A percentile compares a stretch with the other conserved stretches of the same genome.
Evolutionary conservation across 2,888 invertebrate species (phyloP).

Genomic region (Nomada fucata): DNA sequence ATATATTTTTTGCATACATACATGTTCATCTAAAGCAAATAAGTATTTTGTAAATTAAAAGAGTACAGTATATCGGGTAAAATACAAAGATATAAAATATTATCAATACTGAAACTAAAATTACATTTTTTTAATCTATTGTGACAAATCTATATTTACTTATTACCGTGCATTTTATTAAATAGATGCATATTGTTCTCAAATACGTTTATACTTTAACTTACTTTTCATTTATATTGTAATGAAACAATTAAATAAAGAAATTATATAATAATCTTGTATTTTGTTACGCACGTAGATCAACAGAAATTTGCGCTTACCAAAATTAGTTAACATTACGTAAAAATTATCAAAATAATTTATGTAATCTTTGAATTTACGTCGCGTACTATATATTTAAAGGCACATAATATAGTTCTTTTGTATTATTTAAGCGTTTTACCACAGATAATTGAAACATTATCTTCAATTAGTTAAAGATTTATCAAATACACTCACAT

Average conservation of each 20-base stretch:
- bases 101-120: conserved; percentile 37
- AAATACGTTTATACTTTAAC: conserved; percentile 10
- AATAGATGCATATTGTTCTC: conserved; percentile 5
- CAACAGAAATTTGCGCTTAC: conserved; percentile 33
- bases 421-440: conserved; percentile 43
- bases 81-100: conserved; percentile 44
- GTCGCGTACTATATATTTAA: conserved; percentile 50
- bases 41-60: conserved; percentile 37
- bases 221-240: conserved; percentile 11
- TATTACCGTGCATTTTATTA: conserved; percentile 16
- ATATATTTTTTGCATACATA: conserved; percentile 19
- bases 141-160: conserved; percentile 28
- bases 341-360: conserved; percentile 60
- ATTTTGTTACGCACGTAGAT: neutral
- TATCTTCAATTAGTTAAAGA: conserved; percentile 39
- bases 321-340: conserved; percentile 17
- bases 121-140: conserved; percentile 28
- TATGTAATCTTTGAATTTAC: conserved; percentile 38
- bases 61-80: conserved; percentile 32
- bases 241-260: conserved; percentile 3
- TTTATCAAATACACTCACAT: conserved; percentile 71
- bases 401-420: conserved; percentile 63
- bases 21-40: conserved; percentile 21
- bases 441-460: conserved; percentile 46
- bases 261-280: conserved; percentile 21